These are phyloP conservation scores for Agonopterix alstromeriana DNA, from an alignment of 2,888 invertebrate genomes.

Conservation along the genomic window DNA sequence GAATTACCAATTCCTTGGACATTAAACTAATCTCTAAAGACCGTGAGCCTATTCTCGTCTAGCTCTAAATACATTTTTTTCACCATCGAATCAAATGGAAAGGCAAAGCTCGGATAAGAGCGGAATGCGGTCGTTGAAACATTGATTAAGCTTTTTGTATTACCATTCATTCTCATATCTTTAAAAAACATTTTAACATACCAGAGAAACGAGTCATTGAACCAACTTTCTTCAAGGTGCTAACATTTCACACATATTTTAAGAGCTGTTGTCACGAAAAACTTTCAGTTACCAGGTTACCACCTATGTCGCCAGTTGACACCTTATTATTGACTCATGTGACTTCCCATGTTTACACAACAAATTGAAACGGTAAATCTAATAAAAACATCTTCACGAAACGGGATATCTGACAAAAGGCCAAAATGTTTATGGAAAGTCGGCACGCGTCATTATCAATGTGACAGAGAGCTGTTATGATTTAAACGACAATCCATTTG, in stretches of 20 bases:
- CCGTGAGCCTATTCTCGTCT: conserved; percentile 17
- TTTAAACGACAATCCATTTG: conserved; percentile 37
- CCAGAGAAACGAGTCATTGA: conserved; percentile 24
- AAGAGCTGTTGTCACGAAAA: conserved; percentile 32
- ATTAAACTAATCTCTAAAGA: no score
- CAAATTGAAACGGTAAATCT: conserved; percentile 42
- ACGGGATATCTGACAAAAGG: conserved; percentile 35
- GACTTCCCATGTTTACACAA: conserved; percentile 31
- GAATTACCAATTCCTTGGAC: no score
- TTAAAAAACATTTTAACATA: conserved; percentile 11
- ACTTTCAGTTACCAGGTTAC: conserved; percentile 36
- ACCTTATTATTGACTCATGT: conserved; percentile 27
- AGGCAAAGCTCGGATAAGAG: conserved; percentile 42
- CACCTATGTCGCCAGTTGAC: conserved; percentile 42
- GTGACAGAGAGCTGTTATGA: conserved; percentile 53
- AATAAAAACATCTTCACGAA: conserved; percentile 19
- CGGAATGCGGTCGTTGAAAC: conserved; percentile 58
- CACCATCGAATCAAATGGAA: conserved; percentile 58
- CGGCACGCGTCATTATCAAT: conserved; percentile 47
- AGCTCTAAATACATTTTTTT: conserved; percentile 32
- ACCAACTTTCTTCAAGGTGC: conserved; percentile 20
- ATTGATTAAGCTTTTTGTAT: conserved; percentile 53
- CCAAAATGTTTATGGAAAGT: conserved; percentile 44
- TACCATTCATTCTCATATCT: conserved; percentile 15
- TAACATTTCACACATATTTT: conserved; percentile 26